Evolutionary conservation across 2,797 vertebrate species (phyloP).

Genomic region (Cryptoblepharus egeriae): DNA sequence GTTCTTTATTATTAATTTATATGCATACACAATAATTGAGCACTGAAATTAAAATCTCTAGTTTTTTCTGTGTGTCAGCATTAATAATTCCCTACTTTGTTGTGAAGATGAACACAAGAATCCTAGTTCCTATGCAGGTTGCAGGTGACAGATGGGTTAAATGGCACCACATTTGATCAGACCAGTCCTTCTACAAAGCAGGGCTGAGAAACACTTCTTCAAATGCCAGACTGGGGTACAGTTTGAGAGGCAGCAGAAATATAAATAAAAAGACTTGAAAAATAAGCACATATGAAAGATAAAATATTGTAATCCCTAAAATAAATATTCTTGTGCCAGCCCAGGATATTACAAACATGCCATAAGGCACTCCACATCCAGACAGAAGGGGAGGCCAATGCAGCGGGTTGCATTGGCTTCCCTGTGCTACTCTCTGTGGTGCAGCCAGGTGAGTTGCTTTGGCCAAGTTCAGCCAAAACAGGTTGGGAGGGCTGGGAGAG

Average conservation of each 20-base stretch:
- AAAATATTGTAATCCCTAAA: background rate
- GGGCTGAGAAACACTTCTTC: background rate
- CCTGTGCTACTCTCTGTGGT: too few relatives aligned
- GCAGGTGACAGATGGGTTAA: background rate
- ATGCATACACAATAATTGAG: background rate
- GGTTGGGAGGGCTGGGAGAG: too few relatives aligned
- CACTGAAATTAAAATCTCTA: background rate
- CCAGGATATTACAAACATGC: too few relatives aligned
- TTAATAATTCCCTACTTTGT: background rate
- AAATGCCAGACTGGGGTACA: background rate
- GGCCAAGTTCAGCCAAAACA: too few relatives aligned
- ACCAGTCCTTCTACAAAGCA: background rate
- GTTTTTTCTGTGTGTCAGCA: background rate
- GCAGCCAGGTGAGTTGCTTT: too few relatives aligned
- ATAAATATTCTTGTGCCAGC: too few relatives aligned
- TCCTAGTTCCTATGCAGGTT: background rate
- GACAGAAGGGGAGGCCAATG: too few relatives aligned
- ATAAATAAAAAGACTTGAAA: background rate
- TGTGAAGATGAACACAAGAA: background rate
- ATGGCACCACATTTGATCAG: background rate
- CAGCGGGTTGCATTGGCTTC: too few relatives aligned
- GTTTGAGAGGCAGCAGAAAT: background rate
- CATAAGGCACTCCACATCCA: too few relatives aligned
- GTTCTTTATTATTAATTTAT: background rate
- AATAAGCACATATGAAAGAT: background rate